phyloP scores from a whole-genome alignment of 2,113 vertebrate genomes.

The Indicator indicator region DNA sequence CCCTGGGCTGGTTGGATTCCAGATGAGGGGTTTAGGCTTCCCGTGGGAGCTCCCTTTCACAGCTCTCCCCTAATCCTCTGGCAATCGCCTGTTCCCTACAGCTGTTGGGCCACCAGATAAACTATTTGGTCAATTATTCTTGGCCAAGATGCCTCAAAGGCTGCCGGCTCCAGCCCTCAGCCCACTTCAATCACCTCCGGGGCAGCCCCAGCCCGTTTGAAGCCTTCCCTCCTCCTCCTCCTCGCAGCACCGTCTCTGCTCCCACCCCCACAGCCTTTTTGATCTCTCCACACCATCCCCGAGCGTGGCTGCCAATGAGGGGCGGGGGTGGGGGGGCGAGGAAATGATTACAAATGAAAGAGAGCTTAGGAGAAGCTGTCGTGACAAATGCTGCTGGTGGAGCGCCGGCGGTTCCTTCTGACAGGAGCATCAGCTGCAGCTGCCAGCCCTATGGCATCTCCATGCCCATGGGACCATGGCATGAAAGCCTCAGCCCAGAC shows the following conservation, averaged over 20 bases:
- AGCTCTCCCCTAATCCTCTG: constrained; percentile 78
- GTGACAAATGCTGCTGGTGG: constrained; percentile 70
- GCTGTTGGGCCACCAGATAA: constrained; percentile 81
- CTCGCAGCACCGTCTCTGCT: background rate
- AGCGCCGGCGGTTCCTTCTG: constrained; percentile 58
- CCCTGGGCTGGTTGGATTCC: constrained; percentile 43
- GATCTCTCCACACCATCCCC: background rate
- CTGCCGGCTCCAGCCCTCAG: constrained; percentile 55
- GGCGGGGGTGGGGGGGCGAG: background rate
- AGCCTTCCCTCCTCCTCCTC: background rate
- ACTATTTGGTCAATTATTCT: constrained; percentile 83
- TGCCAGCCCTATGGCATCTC: constrained; percentile 66
- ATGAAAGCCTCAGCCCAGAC: constrained; percentile 40
- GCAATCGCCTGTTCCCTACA: constrained; percentile 81
- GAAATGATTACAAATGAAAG: constrained; percentile 80
- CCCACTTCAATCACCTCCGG: constrained; percentile 67
- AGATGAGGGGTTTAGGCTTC: constrained; percentile 71
- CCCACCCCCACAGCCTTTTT: background rate
- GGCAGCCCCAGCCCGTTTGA: constrained; percentile 59
- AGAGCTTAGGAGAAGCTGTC: constrained; percentile 72
- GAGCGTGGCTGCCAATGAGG: background rate
- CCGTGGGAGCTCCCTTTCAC: constrained; percentile 79
- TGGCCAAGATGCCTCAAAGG: constrained; percentile 79
- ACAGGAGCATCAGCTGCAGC: constrained; percentile 70
- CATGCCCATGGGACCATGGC: background rate